Evolutionary conservation across 1,140 invertebrate genomes (phyloP).

Genomic region (Aphis craccivora): DNA sequence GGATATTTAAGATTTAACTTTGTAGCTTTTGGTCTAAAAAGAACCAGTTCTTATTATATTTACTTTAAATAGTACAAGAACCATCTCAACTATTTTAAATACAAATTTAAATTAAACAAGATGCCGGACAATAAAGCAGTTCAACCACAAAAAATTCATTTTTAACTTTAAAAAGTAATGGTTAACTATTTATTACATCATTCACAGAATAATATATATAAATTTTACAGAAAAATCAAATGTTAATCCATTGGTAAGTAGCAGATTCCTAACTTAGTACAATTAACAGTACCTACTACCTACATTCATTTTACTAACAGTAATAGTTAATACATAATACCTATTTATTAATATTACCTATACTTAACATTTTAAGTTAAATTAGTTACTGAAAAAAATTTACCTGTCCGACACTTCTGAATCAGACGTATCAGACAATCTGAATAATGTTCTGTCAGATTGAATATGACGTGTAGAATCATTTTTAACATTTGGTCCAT

Average conservation of each 20-base stretch:
- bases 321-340: background rate
- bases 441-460: background rate
- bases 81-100: background rate
- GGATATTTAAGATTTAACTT: background rate
- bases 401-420: background rate
- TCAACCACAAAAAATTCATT: background rate
- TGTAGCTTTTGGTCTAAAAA: background rate
- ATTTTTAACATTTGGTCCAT: background rate
- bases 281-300: background rate
- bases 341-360: background rate
- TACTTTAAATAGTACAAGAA: background rate
- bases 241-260: background rate
- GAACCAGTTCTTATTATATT: background rate
- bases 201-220: background rate
- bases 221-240: background rate
- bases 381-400: background rate
- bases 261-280: background rate
- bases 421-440: background rate
- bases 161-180: background rate
- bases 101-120: too few relatives aligned
- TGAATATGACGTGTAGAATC: background rate
- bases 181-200: too few relatives aligned
- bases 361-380: background rate
- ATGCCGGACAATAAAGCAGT: too few relatives aligned
- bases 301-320: background rate